phyloP scores from a whole-genome alignment of 1,140 invertebrate genomes.

The Drosophila truncata region DNA sequence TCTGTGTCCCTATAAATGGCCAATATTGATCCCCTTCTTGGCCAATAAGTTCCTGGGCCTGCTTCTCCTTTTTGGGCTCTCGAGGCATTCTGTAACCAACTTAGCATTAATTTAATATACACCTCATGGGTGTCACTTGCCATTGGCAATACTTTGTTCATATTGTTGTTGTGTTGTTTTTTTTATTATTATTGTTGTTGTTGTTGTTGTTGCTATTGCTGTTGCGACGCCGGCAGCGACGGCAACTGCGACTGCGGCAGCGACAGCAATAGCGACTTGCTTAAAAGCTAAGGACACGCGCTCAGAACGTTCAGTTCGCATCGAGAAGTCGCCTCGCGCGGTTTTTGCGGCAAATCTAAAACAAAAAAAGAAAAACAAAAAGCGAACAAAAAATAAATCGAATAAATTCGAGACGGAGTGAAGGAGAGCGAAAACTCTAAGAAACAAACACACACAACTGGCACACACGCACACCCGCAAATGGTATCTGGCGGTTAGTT shows the following conservation, averaged over 20 bases:
- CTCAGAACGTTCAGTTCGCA: slow-evolving; percentile 69
- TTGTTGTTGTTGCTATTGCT: slow-evolving; percentile 22
- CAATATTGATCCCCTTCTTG: not conserved
- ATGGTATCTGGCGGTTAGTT: slow-evolving; percentile 15
- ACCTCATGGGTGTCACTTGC: slow-evolving; percentile 47
- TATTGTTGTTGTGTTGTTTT: slow-evolving; percentile 20
- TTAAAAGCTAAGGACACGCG: slow-evolving; percentile 81
- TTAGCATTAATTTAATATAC: slow-evolving; percentile 53
- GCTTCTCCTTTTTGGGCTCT: not conserved
- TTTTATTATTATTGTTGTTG: slow-evolving; percentile 7
- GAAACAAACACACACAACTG: not conserved
- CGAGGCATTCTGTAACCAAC: slow-evolving; percentile 31
- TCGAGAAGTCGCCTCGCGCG: slow-evolving; percentile 71
- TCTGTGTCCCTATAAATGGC: not conserved
- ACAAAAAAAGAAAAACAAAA: not conserved
- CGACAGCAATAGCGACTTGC: slow-evolving; percentile 35
- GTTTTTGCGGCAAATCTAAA: slow-evolving; percentile 52
- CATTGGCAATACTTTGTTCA: slow-evolving; percentile 36
- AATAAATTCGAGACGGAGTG: slow-evolving; percentile 3
- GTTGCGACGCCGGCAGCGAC: slow-evolving; percentile 48
- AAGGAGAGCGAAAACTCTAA: slow-evolving; percentile 26
- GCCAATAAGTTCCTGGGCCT: slow-evolving; percentile 4
- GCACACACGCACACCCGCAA: slow-evolving; percentile 16
- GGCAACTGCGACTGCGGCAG: slow-evolving; percentile 25
- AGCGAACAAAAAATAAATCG: not conserved